Evolutionary conservation across 2,113 vertebrate species (phyloP).

Genomic region (Stomatorhinus ivindoensis): DNA sequence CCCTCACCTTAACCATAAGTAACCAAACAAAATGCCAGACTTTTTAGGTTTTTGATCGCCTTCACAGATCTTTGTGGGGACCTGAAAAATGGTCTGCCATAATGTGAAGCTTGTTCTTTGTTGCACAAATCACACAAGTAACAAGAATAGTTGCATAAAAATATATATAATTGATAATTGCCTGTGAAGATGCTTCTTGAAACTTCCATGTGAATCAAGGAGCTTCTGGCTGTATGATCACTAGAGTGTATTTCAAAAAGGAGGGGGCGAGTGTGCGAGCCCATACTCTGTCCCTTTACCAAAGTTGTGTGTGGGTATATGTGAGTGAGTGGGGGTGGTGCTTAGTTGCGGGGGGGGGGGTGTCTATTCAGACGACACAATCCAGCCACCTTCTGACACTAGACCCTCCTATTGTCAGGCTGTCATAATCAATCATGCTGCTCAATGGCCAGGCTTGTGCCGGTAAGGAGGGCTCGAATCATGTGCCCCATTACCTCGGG

Average conservation of each 20-base stretch:
- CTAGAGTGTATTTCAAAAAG: neutral
- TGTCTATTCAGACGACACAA: conserved; percentile 24
- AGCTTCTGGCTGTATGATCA: neutral
- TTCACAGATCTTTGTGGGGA: too few species aligned
- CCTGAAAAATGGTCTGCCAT: neutral
- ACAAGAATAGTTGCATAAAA: neutral
- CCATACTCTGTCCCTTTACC: neutral
- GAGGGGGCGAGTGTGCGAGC: neutral
- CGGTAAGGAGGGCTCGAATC: conserved; percentile 64
- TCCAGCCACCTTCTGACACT: conserved; percentile 56
- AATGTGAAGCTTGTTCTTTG: neutral
- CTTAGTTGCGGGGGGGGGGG: neutral
- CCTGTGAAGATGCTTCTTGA: neutral
- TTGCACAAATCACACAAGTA: neutral
- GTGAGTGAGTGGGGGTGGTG: conserved; percentile 1
- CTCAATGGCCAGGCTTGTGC: conserved; percentile 58
- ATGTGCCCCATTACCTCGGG: conserved; percentile 68
- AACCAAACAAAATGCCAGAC: too few species aligned
- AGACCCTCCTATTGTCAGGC: conserved; percentile 54
- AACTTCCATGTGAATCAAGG: neutral
- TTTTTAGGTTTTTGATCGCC: too few species aligned
- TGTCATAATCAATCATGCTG: conserved; percentile 68
- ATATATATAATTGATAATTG: neutral
- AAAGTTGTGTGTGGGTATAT: neutral
- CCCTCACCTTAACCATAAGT: too few species aligned